Evolutionary conservation across 1,140 invertebrate genomes (phyloP), one percentile per base, ranked within the genome.

Genomic region (Nebria ingens): DNA sequence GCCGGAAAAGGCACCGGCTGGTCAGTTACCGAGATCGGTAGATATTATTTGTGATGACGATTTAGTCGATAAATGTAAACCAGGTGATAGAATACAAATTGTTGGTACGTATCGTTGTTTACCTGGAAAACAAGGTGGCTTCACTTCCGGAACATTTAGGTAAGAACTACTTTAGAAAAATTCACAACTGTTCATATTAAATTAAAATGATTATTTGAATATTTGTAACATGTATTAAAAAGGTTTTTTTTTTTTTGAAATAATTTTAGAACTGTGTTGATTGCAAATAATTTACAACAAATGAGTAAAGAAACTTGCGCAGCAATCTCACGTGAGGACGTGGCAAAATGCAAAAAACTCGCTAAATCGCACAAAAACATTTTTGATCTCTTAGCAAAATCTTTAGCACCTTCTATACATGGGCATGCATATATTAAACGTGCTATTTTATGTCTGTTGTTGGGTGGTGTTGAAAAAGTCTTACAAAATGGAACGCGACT

Each of bases 1-100:
- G 91, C 97, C 97, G 0, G 97, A 99, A 73, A 93, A 95, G 69
- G 92, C 97, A 2, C 97, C 97, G 0, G 91, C 95, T 15, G 93
- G 92, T 2, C 95, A 98, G 66, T 72, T 99, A 58, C 97, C 97
- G 1, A 79, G 97, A 19, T 89, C 89, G 62, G 85, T 99, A 9
- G 96, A 99, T 71, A 81, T 99, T 45, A 83, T 99, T 56, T 87
- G 88, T 59, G 97, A 99, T 72, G 88, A 97, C 73, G 97, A 99
- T 76, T 77, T 99, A 1, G 96, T 98, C 1, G 97, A 99, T 73
- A 72, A 72, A 22, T 97, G 93, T 69, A 96, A 99, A 73, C 96
- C 97, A 20, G 97, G 97, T 12, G 97, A 99, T 74, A 77, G 97
- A 58, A 85, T 99, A 2, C 92, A 97, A 68, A 79, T 98, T 50